phyloP scores from a whole-genome alignment of 1,140 invertebrate species.

The Sitobion miscanthi region DNA sequence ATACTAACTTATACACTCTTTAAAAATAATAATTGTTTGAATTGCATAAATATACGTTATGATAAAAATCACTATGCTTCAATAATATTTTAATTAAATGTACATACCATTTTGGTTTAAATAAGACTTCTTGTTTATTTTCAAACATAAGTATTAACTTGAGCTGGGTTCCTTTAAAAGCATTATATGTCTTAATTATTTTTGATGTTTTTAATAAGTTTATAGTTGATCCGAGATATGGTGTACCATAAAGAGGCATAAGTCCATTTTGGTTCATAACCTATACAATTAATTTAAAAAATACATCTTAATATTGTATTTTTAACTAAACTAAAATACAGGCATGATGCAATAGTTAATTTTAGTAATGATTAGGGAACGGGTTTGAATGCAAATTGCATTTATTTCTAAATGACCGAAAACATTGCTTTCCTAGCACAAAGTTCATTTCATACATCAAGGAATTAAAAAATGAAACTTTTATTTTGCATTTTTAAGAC shows the following conservation, averaged over 20 bases:
- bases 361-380: too few relatives aligned
- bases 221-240: slow-evolving; percentile 74
- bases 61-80: too few relatives aligned
- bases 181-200: slow-evolving; percentile 78
- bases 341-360: too few relatives aligned
- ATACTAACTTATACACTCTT: not conserved
- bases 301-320: not conserved
- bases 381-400: too few relatives aligned
- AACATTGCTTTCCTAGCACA: too few relatives aligned
- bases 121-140: slow-evolving; percentile 79
- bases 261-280: slow-evolving; percentile 75
- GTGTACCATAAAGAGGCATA: slow-evolving; percentile 69
- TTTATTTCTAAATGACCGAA: too few relatives aligned
- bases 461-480: too few relatives aligned
- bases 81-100: not conserved
- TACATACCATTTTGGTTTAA: slow-evolving; percentile 83
- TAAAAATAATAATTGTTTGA: too few relatives aligned
- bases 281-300: slow-evolving; percentile 63
- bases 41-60: too few relatives aligned
- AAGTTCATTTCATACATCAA: too few relatives aligned
- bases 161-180: slow-evolving; percentile 84
- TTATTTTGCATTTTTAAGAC: too few relatives aligned
- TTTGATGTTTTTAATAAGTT: slow-evolving; percentile 72
- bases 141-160: slow-evolving; percentile 82
- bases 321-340: not conserved